These are phyloP conservation scores for Indicator indicator DNA, from an alignment of 2,113 vertebrate species.

Conservation along the genomic window DNA sequence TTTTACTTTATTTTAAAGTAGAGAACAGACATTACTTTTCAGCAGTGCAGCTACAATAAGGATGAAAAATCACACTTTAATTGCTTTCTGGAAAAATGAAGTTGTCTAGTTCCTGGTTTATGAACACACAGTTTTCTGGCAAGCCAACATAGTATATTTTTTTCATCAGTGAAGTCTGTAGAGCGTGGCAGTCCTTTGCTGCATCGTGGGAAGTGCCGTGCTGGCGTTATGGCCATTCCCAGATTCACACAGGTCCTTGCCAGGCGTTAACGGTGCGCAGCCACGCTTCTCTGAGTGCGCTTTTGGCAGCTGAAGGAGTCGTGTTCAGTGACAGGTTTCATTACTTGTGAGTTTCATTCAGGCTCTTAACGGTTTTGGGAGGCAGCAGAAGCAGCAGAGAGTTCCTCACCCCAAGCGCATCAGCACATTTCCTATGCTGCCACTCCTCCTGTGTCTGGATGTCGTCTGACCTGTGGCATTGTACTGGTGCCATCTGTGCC, in stretches of 20 bases:
- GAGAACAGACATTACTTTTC: background rate
- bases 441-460: fast-evolving
- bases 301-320: background rate
- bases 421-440: background rate
- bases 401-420: background rate
- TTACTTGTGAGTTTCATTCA: background rate
- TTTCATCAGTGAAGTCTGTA: background rate
- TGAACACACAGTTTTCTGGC: background rate
- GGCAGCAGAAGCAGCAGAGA: background rate
- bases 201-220: background rate
- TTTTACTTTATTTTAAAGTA: background rate
- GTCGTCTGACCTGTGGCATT: background rate
- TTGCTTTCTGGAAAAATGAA: background rate
- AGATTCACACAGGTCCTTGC: fast-evolving
- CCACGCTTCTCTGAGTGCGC: fast-evolving
- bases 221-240: background rate
- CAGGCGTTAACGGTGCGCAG: fast-evolving
- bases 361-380: background rate
- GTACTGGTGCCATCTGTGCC: conserved; percentile 24
- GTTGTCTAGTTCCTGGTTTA: background rate
- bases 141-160: background rate
- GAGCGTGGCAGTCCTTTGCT: background rate
- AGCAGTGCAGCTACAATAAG: background rate
- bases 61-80: background rate
- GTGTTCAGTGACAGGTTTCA: background rate